These are phyloP conservation scores for Ennomos fuscantarius DNA, from an alignment of 2,888 invertebrate genomes.

Conservation along the genomic window DNA sequence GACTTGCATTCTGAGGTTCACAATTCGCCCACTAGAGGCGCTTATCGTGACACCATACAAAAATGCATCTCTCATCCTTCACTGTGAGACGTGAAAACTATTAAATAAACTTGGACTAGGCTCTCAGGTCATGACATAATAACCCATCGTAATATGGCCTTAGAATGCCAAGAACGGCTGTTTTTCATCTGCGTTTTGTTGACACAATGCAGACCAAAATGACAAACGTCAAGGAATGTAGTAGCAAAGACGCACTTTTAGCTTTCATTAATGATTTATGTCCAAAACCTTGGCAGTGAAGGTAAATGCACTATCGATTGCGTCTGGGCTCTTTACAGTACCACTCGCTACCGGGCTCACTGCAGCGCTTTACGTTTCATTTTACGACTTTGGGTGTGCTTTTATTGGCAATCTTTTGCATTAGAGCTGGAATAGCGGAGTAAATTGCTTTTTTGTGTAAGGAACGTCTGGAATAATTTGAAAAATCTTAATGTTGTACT, in stretches of 20 bases:
- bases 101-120: too few relatives aligned
- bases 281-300: constrained; percentile 36
- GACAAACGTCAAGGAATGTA: neutral
- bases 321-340: neutral
- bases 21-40: too few relatives aligned
- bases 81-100: too few relatives aligned
- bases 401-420: constrained; percentile 7
- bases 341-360: constrained; percentile 8
- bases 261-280: neutral
- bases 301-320: constrained; percentile 35
- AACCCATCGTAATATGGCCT: constrained; percentile 16
- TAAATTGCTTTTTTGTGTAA: neutral
- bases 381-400: constrained; percentile 19
- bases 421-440: neutral
- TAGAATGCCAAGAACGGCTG: constrained; percentile 21
- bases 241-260: neutral
- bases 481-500: neutral
- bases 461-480: neutral
- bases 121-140: constrained; percentile 18
- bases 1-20: too few relatives aligned
- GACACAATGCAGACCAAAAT: neutral
- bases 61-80: too few relatives aligned
- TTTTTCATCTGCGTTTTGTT: constrained; percentile 6
- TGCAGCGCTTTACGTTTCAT: constrained; percentile 10
- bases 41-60: too few relatives aligned